These are phyloP conservation scores for Microplitis deprimator DNA, from an alignment of 2,888 invertebrate genomes.

Conservation along the genomic window DNA sequence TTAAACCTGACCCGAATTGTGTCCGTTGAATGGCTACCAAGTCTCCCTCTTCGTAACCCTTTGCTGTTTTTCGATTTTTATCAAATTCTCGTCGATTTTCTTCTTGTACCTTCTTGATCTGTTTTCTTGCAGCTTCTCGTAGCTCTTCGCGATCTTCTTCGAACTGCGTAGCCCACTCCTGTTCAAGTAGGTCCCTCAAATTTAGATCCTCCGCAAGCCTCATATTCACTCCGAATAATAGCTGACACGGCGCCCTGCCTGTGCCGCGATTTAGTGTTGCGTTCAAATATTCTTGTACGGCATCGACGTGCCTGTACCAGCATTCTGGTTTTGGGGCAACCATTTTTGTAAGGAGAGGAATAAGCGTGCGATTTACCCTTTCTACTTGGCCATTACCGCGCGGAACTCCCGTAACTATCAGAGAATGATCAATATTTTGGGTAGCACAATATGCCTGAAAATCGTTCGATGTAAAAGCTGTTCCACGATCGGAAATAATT, in stretches of 20 bases:
- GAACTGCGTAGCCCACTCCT: conserved; percentile 33
- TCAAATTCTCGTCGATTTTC: conserved; percentile 42
- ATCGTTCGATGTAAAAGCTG: conserved; percentile 62
- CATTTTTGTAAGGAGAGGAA: conserved; percentile 30
- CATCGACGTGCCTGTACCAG: conserved; percentile 22
- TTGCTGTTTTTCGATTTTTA: conserved; percentile 39
- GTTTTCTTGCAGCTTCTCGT: conserved; percentile 28
- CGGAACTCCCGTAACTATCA: too few relatives aligned
- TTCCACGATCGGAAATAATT: conserved; percentile 48
- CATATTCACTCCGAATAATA: conserved; percentile 35
- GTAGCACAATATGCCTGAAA: conserved; percentile 61
- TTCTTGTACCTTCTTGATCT: conserved; percentile 36
- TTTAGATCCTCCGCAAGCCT: conserved; percentile 16
- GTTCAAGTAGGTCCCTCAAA: conserved; percentile 33
- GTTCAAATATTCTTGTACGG: conserved; percentile 39
- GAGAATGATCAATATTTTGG: too few relatives aligned
- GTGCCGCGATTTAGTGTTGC: conserved; percentile 31
- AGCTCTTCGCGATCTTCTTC: conserved; percentile 38
- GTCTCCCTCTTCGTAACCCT: conserved; percentile 27
- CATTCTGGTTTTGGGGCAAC: neutral
- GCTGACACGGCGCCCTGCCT: conserved; percentile 31
- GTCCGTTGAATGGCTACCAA: conserved; percentile 43
- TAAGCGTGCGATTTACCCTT: conserved; percentile 38
- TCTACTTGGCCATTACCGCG: conserved; percentile 29
- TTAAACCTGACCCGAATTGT: conserved; percentile 39